A percentile compares a stretch with the other conserved stretches of the same genome.
Conservation (phyloP, 2,888 invertebrate genomes). For the Pogonocherus hispidulus region DNA sequence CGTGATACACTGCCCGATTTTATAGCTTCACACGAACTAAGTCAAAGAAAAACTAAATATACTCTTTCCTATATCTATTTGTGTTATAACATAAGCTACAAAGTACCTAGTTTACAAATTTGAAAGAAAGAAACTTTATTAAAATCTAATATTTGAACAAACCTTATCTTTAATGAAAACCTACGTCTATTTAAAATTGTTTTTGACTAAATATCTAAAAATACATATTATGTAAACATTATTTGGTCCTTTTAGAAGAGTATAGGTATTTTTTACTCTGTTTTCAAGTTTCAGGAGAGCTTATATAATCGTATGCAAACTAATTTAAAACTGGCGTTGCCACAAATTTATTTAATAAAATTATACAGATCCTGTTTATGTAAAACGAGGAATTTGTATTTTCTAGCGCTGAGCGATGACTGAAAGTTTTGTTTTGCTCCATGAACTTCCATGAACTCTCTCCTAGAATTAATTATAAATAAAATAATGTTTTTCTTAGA, state of each 20-base stretch:
- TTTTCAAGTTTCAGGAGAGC: neutral
- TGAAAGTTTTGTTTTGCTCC: slow-evolving; percentile 5
- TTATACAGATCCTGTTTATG: neutral
- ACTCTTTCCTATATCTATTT: too few relatives aligned
- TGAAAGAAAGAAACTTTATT: too few relatives aligned
- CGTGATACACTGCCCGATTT: too few relatives aligned
- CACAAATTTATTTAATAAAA: neutral
- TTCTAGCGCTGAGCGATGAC: neutral
- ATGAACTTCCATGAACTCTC: slow-evolving; percentile 16
- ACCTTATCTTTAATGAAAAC: too few relatives aligned
- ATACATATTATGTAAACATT: too few relatives aligned
- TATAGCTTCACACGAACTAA: too few relatives aligned
- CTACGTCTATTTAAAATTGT: too few relatives aligned
- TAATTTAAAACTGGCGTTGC: neutral
- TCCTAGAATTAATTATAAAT: slow-evolving; percentile 17
- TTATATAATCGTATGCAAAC: neutral
- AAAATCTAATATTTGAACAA: too few relatives aligned
- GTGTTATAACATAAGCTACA: too few relatives aligned
- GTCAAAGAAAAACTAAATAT: too few relatives aligned
- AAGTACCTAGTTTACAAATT: too few relatives aligned
- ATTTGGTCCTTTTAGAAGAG: neutral
- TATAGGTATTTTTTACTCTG: neutral
- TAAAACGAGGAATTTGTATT: neutral
- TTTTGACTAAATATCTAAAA: too few relatives aligned
- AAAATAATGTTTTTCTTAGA: slow-evolving; percentile 4